Base-by-base conservation (phyloP, 2,888 invertebrate species). In the Zaprionus bogoriensis region DNA sequence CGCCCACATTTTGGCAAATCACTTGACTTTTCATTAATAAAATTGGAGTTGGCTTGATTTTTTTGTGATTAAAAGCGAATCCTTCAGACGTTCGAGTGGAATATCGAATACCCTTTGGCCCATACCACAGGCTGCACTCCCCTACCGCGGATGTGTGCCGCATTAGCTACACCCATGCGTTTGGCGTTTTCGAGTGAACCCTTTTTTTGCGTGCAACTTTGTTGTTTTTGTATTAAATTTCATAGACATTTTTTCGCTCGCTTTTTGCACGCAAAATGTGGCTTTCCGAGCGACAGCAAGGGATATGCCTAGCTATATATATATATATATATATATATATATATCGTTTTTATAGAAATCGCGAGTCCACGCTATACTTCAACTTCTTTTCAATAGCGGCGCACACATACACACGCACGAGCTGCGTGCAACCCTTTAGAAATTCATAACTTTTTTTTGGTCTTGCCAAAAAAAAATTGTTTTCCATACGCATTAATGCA, bases 1-100 rank as follows among this genome's bases (percentile, higher is more conserved):
- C 81, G 83, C 84, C 83, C 78, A 63, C 48, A 45, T 53, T 74
- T 63, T 55, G 58, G 68, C 64, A 78, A 80, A 80, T 80, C 80
- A 80, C 80, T 80, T 80, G 80, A 80, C 78, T 80, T 80, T 80
- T 80, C 80, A 84, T 80, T 80, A 80, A 80, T 84, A 81, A 81
- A 80, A 76, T 80, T 81, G 81, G 68, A 81, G 70, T 71, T 67
- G 63, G n/a, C 64, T 42, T 54, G 50, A 67, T 62, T 59, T 67
- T 59, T 14, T 9, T 19, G 23, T 48, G 44, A 54, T 69, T 62
- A 61, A 67, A 14, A 61, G 12, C 12, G 28, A 54, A 46, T 36
- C 32, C 62, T 46, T 20, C 50, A 57, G 57, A 64, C 69, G 53
- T 53, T 61, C 28, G 57, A 70, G 71, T 67, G 72, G 67, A 48